A percentile compares a stretch with the other conserved stretches of the same genome.
Conservation (phyloP, 2,113 vertebrate species). For the Cyanoderma ruficeps region DNA sequence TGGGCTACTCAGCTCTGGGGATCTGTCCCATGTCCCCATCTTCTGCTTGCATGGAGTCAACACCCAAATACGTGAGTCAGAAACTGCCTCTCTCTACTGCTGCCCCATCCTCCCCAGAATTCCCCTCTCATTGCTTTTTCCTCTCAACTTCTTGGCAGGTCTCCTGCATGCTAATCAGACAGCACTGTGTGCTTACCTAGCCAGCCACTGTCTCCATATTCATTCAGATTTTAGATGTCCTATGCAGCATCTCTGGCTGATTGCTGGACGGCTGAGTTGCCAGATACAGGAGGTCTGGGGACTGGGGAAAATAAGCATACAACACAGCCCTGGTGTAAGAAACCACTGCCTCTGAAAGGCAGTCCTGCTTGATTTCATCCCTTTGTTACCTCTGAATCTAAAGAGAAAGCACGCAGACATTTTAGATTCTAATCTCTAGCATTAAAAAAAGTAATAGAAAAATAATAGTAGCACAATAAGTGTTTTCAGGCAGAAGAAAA, state of each 20-base stretch:
- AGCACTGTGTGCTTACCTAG: background rate
- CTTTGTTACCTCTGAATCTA: background rate
- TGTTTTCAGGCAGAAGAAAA: background rate
- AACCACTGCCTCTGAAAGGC: background rate
- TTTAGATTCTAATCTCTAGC: background rate
- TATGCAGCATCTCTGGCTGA: background rate
- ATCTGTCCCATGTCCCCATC: background rate
- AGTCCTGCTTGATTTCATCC: background rate
- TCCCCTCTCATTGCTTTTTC: background rate
- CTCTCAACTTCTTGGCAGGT: background rate
- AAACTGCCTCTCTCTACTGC: background rate
- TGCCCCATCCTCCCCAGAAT: background rate
- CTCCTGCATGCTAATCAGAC: background rate
- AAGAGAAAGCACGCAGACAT: background rate
- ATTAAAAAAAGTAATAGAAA: background rate
- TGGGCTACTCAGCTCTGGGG: fast-evolving
- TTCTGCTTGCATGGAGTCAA: background rate
- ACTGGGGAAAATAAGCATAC: background rate
- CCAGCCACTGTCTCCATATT: background rate
- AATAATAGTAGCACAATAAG: background rate
- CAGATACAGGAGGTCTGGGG: background rate
- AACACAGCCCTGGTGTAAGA: background rate
- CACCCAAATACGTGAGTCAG: background rate
- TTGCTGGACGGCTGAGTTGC: background rate
- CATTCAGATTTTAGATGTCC: background rate